Evolutionary conservation across 37 sponge, comb jelly and placozoan species (phyloP), one percentile per base, ranked within the genome.

Genomic region (Oopsacas minuta): DNA sequence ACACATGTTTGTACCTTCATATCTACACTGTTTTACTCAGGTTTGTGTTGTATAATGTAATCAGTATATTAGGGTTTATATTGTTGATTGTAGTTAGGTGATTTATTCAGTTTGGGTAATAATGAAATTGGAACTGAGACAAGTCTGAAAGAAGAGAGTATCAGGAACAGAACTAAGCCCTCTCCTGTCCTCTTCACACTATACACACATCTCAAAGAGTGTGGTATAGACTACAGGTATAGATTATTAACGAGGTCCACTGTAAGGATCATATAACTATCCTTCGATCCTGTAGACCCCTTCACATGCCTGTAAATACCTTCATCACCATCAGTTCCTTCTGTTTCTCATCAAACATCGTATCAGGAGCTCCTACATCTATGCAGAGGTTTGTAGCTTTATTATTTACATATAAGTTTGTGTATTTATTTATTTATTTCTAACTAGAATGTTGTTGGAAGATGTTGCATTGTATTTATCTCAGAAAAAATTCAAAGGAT

Each of bases 311-410:
- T 34, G 38, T 88, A 82, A 38, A 22, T 0, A 84, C 86, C 34
- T 52, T 87, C 39, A 39, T 94, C 32, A 32, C 52, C 30, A 15
- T 91, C 35, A 87, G 85, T 30, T 90, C 89, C 0, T 36, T 87
- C n/a, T 85, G 86, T 23, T 39, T 94, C n/a, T 90, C 94, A 15
- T 90, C 90, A 23, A 94, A 85, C 49, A 17, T 94, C 0, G 90
- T 94, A 39, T 83, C 89, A 1, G 90, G 90, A 0, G 83, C 93
- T 0, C 88, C 89, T 1, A 38, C 34, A 15, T 85, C 81, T 39
- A 69, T 81, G 28, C 37, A 36, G n/a, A 61, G 86, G 84, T 87
- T n/a, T 46, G 12, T 46, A 46, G 51, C 51, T 46, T 46, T 17
- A 46, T 17, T 46, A 46, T 22, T 46, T 46, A 46, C 17, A 46